Base-by-base conservation (phyloP, 2,113 vertebrate genomes). In the Anoplopoma fimbria region DNA sequence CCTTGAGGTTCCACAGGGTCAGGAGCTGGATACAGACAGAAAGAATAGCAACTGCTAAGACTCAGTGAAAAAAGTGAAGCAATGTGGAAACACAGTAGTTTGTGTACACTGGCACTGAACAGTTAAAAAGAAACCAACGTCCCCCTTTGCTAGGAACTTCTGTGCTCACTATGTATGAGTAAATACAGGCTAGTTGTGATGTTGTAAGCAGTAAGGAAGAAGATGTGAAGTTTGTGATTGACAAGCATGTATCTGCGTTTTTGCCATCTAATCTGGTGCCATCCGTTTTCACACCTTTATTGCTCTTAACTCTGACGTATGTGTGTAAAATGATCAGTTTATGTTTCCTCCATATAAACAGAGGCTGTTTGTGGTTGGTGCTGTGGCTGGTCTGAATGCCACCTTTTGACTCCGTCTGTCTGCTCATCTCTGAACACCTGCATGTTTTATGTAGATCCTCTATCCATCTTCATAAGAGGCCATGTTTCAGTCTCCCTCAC, bases 91-190 rank as follows among this genome's bases (percentile, higher is more conserved):
- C 33, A 25, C 13, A 61, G 75, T 1, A 25, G 69, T 72, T 60
- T 86, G 0, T 64, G 6, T 40, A 19, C 29, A 19, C 62, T 65
- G 45, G 14, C 65, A 60, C 1, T 38, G 9, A 76, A 58, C 63
- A 25, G 74, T 27, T 57, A 68, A 23, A 73, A 51, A 73, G 19
- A 73, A 55, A 70, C 6, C 70, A 65, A 87, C 75, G 62, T 85
- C 88, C 78, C 13, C 62, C 69, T 78, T 81, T 45, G 53, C 25
- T 7, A 21, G 12, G 29, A 63, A 65, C 75, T 4, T 63, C 31
- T 33, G 51, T 14, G 33, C n/a, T 45, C 74, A 17, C 51, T 84
- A 64, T 88, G 72, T 60, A 74, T 63, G 77, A 74, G 21, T 0
- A 21, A 47, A 36, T 2, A 2, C n/a, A 13, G 2, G 45, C 9